Evolutionary conservation across 2,113 vertebrate species (phyloP), one percentile per base, ranked within the genome.

Genomic region (Hyaena hyaena): DNA sequence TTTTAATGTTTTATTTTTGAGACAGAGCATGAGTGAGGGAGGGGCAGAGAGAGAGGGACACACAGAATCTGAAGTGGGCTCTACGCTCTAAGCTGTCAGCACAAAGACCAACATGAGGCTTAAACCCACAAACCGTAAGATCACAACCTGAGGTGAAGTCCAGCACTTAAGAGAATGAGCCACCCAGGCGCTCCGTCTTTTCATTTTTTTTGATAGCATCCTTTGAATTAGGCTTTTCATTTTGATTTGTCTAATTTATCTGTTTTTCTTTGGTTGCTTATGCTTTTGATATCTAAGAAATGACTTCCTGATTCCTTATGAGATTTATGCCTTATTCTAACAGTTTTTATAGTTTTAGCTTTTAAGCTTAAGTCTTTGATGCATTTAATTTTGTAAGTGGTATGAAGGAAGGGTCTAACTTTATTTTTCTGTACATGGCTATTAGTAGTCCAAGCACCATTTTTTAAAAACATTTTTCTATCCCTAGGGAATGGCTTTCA

Each of bases 271-370:
- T 39, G 31, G 39, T 58, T 88, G 24, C 58, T 84, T 88, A 79
- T 79, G 53, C 19, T 88, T 88, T 65, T 95, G 17, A 45, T 65
- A 43, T 88, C 55, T 96, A 92, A 83, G 43, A 82, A 95, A 79
- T 71, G 3, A 96, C 6, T 88, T 50, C 12, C 45, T 83, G 33
- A 88, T 69, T 14, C 15, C 85, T 33, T 79, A 90, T 53, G 23
- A 94, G 31, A 33, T 55, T 73, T 94, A 74, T 1, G 11, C n/a
- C 35, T 94, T 83, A 35, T 58, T 90, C 31, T 33, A 96, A 86
- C 4, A 63, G 55, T 48, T 79, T 90, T 90, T 80, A 86, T 28
- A 81, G 12, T 87, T 81, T 74, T 48, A 71, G 50, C 39, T 84
- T 63, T 79, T 43, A 92, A 65, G 11, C 87, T 66, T 94, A 91